A percentile compares a stretch with the other conserved stretches of the same genome.
phyloP scores from a whole-genome alignment of 2,888 invertebrate genomes.

The Archips xylosteana region DNA sequence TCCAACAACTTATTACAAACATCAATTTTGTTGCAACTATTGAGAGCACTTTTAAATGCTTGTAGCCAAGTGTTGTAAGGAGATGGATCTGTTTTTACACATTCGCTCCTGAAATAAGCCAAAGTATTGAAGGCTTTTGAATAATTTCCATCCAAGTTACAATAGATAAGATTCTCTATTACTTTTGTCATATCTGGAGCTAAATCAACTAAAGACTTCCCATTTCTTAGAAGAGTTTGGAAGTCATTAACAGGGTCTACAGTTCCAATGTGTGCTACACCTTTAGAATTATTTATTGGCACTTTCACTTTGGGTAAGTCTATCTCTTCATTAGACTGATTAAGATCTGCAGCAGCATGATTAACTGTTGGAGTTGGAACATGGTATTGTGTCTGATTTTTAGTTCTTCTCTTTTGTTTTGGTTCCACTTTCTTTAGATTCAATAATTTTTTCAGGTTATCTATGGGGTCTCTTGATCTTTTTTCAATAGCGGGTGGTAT shows the following conservation, averaged over 20 bases:
- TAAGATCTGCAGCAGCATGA: conserved; percentile 46
- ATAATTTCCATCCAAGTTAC: conserved; percentile 71
- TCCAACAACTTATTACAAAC: conserved; percentile 62
- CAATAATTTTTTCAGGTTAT: conserved; percentile 80
- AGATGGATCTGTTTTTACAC: conserved; percentile 65
- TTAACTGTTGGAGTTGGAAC: conserved; percentile 39
- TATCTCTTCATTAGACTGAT: conserved; percentile 47
- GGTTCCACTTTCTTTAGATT: conserved; percentile 74
- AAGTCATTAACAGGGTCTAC: conserved; percentile 87
- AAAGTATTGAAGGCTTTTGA: conserved; percentile 70
- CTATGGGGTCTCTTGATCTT: conserved; percentile 73
- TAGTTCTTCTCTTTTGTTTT: conserved; percentile 58
- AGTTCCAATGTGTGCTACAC: conserved; percentile 81
- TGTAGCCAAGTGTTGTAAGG: conserved; percentile 74
- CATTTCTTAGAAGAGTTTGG: conserved; percentile 70
- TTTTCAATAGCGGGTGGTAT: conserved; percentile 79
- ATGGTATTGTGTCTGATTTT: conserved; percentile 46
- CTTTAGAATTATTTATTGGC: conserved; percentile 52
- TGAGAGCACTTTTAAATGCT: conserved; percentile 65
- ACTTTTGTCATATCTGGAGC: conserved; percentile 67
- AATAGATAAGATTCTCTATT: conserved; percentile 71
- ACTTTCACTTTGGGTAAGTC: conserved; percentile 64
- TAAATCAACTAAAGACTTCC: conserved; percentile 63
- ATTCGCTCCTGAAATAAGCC: conserved; percentile 68
- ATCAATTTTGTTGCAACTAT: conserved; percentile 60